Evolutionary conservation across 2,113 vertebrate genomes (phyloP).

Genomic region (Gymnobelideus leadbeateri): DNA sequence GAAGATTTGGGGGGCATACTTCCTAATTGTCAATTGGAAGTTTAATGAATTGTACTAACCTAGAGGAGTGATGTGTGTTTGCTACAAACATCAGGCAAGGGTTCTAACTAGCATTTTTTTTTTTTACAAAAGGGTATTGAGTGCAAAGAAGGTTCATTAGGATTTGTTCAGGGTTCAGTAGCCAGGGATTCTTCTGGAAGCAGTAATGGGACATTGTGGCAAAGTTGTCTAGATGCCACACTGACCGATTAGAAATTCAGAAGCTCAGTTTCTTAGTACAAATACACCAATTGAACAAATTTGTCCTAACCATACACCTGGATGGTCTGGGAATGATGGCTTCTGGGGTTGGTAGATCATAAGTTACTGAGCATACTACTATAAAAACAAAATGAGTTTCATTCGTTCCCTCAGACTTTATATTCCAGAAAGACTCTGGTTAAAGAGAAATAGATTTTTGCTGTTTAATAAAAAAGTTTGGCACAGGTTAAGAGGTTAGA

Average conservation of each 20-base stretch:
- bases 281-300: conserved; percentile 35
- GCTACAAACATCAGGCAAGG: not conserved
- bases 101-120: not conserved
- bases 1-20: not conserved
- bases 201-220: not conserved
- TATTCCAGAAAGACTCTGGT: conserved; percentile 47
- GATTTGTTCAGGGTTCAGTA: conserved; percentile 2
- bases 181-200: not conserved
- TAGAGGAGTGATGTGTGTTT: not conserved
- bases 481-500: conserved; percentile 58
- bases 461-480: conserved; percentile 59
- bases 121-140: conserved; percentile 32
- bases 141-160: conserved; percentile 28
- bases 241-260: conserved; percentile 6
- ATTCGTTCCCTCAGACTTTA: conserved; percentile 44
- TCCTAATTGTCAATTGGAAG: not conserved
- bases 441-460: conserved; percentile 44
- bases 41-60: not conserved
- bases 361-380: conserved; percentile 14
- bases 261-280: conserved; percentile 36
- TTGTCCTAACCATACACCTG: not conserved
- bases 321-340: not conserved
- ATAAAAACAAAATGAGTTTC: conserved; percentile 7
- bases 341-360: conserved; percentile 29
- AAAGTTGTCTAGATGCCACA: conserved; percentile 8